These are phyloP conservation scores for Melanerpes aurifrons DNA, from an alignment of 2,113 vertebrate genomes.

Conservation along the genomic window DNA sequence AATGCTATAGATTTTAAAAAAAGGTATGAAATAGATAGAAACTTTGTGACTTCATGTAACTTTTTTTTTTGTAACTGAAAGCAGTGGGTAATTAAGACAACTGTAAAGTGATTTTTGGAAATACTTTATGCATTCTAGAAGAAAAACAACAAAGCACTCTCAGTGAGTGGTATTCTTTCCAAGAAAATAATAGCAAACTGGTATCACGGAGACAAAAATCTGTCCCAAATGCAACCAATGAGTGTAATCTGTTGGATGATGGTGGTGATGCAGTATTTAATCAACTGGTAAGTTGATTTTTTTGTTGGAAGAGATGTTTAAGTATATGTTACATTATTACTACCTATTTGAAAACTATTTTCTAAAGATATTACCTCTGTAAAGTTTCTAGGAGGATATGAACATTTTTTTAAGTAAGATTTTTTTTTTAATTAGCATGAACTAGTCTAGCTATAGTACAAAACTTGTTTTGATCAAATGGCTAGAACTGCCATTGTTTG, in stretches of 20 bases:
- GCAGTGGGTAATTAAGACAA: not conserved
- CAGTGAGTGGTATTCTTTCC: constrained; percentile 86
- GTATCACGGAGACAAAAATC: constrained; percentile 70
- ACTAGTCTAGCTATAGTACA: not conserved
- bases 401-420: not conserved
- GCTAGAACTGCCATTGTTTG: not conserved
- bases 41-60: not conserved
- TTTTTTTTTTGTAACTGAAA: not conserved
- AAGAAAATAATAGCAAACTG: constrained; percentile 59
- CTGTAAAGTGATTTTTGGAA: not conserved
- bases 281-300: constrained; percentile 77
- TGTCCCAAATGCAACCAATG: constrained; percentile 65
- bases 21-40: not conserved
- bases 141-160: constrained; percentile 84
- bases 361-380: not conserved
- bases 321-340: not conserved
- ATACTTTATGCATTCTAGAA: constrained; percentile 73
- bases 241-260: constrained; percentile 75
- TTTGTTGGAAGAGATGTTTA: not conserved
- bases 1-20: not conserved
- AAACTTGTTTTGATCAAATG: not conserved
- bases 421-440: not conserved
- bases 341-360: not conserved
- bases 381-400: not conserved
- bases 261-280: constrained; percentile 75